These are phyloP conservation scores for Scaptomyza hsui DNA, from an alignment of 1,140 invertebrate genomes.

Conservation along the genomic window DNA sequence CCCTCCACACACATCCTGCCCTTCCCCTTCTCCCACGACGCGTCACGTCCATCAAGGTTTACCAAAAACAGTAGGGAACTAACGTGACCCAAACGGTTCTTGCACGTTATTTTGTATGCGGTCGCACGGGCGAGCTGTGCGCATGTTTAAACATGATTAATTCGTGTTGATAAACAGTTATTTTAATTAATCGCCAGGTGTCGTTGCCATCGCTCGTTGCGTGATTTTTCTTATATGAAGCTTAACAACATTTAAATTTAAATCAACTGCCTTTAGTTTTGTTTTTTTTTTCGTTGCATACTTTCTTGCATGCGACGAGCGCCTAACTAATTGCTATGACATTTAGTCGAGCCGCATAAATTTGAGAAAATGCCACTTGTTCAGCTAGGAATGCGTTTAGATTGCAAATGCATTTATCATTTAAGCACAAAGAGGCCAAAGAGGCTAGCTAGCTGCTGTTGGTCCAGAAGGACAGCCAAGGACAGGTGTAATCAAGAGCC, in stretches of 20 bases:
- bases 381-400: background rate
- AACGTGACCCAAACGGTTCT: conserved; percentile 57
- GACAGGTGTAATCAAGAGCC: conserved; percentile 58
- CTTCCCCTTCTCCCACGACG: background rate
- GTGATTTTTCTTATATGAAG: conserved; percentile 9
- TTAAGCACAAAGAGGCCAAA: conserved; percentile 22
- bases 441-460: conserved; percentile 1
- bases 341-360: conserved; percentile 53
- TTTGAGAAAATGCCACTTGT: conserved; percentile 28
- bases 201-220: conserved; percentile 36
- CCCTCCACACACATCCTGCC: background rate
- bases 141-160: conserved; percentile 78
- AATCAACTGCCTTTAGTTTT: conserved; percentile 45
- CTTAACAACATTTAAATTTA: conserved; percentile 60
- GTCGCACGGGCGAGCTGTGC: conserved; percentile 33
- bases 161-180: conserved; percentile 80
- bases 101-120: conserved; percentile 73
- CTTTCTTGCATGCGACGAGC: conserved; percentile 1
- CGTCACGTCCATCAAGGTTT: conserved; percentile 5
- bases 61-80: background rate
- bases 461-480: conserved; percentile 5
- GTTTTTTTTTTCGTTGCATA: background rate
- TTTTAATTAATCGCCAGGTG: conserved; percentile 75
- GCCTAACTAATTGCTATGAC: conserved; percentile 54
- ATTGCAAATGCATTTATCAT: conserved; percentile 68